Conservation (phyloP, 1,140 invertebrate genomes). For the Cherax quadricarinatus region DNA sequence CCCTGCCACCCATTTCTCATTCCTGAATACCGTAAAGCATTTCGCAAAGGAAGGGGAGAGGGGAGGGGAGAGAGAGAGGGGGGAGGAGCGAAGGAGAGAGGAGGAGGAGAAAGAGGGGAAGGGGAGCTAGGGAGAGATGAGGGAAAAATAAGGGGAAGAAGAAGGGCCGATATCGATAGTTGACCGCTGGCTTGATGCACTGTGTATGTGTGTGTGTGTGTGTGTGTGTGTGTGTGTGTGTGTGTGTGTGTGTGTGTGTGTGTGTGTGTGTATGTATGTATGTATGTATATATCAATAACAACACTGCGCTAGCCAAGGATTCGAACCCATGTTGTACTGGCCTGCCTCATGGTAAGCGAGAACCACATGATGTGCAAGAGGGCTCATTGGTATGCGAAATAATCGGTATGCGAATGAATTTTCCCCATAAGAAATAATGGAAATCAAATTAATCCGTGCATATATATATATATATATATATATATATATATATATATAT, state of each 20-base stretch:
- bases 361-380: too few species aligned
- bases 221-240: too few species aligned
- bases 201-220: background rate
- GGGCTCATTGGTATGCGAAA: too few species aligned
- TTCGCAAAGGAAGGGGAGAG: conserved; percentile 13
- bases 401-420: too few species aligned
- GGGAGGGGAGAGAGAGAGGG: background rate
- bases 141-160: background rate
- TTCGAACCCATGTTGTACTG: too few species aligned
- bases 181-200: too few species aligned
- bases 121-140: background rate
- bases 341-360: too few species aligned
- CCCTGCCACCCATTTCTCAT: conserved; percentile 38
- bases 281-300: conserved; percentile 29
- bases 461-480: conserved; percentile 20
- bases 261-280: conserved; percentile 9
- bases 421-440: too few species aligned
- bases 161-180: too few species aligned
- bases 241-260: too few species aligned
- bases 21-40: conserved; percentile 51
- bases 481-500: conserved; percentile 27
- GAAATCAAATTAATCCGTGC: too few species aligned
- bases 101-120: background rate
- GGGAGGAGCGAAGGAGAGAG: background rate
- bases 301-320: too few species aligned